These are phyloP conservation scores for Oligia fasciuncula DNA, from an alignment of 2,888 invertebrate species.

Conservation along the genomic window DNA sequence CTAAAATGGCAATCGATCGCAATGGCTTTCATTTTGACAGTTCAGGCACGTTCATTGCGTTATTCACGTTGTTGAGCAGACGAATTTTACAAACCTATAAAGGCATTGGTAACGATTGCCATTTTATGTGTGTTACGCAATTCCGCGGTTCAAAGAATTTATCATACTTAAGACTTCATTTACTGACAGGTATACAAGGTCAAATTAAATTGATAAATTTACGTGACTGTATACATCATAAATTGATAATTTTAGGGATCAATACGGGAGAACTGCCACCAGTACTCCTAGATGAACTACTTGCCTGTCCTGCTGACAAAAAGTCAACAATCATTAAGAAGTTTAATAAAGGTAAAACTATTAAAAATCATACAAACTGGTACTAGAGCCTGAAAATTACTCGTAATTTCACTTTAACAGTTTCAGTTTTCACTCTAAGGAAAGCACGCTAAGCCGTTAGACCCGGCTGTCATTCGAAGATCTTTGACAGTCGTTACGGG, in stretches of 20 bases:
- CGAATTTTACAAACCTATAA: neutral
- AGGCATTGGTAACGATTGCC: neutral
- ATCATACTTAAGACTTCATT: neutral
- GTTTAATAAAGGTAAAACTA: constrained; percentile 16
- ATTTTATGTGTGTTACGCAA: neutral
- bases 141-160: neutral
- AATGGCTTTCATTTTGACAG: neutral
- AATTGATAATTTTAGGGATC: constrained; percentile 17
- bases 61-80: no score
- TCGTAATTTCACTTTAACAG: neutral
- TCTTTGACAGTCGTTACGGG: neutral
- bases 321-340: constrained; percentile 27
- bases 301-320: neutral
- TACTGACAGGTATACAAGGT: neutral
- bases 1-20: neutral
- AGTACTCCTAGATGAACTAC: constrained; percentile 11
- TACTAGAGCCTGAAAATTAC: neutral
- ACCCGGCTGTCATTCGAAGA: neutral
- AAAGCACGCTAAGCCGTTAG: neutral
- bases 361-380: neutral
- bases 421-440: neutral
- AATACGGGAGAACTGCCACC: constrained; percentile 10
- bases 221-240: neutral
- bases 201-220: neutral
- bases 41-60: no score